Base-by-base conservation (phyloP, 2,113 vertebrate genomes). In the Tinamus guttatus region DNA sequence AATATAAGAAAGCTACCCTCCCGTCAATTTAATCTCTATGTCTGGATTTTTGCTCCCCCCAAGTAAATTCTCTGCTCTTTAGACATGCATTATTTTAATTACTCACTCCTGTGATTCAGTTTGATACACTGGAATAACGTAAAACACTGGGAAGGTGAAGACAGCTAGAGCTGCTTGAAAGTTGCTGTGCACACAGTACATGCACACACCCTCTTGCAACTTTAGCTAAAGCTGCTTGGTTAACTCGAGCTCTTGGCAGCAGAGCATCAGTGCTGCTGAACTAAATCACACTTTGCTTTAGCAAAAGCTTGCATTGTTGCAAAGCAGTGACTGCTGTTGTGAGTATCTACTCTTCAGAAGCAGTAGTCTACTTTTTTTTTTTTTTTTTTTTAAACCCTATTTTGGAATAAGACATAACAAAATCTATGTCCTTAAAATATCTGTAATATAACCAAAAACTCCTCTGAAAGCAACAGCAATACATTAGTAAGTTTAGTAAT, bases 81-180 rank as follows among this genome's bases (percentile, higher is more conserved):
- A 59, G 15, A 36, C 0, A 1, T 9, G 4, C 1, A 36, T 56
- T 38, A 76, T 47, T 10, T 1, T 8, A 73, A 68, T 73, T 41
- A 73, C 22, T 84, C 5, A 59, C 70, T 81, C 32, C 24, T 38
- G 38, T 80, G 40, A 76, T 47, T 69, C 38, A 43, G 12, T 2
- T 25, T 7, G 22, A 28, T 1, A 6, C 36, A 84, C 34, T 16
- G 62, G 18, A 86, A 12, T 17, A 65, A 25, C 40, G n/a, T 7
- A 79, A 20, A 85, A 85, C 20, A 36, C 45, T 15, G 27, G 14
- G 54, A 27, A 27, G 25, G 15, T 25, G 15, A 56, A 56, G 52
- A 54, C 9, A 5, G 32, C 62, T 79, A 19, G 21, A 76, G 47
- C 51, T 85, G n/a, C 30, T 65, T 51, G n/a, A 45, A 85, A 87